A percentile compares a stretch with the other conserved stretches of the same genome.
These are phyloP conservation scores for Calyptommatus sinebrachiatus DNA, from an alignment of 2,113 vertebrate species.

Conservation along the genomic window DNA sequence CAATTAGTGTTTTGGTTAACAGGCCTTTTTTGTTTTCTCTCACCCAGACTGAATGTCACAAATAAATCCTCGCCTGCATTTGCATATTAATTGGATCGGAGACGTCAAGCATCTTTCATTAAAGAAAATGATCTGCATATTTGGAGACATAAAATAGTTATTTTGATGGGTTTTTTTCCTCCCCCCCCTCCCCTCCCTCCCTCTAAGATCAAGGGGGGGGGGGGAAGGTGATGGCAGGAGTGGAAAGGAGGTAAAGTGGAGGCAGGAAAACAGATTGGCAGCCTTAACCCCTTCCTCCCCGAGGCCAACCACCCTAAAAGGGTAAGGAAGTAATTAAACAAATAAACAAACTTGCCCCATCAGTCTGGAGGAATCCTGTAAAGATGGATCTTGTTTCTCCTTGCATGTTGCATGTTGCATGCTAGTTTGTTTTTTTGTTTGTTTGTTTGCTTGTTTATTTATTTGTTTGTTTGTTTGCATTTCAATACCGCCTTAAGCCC, in stretches of 20 bases:
- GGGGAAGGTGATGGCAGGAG: constrained; percentile 94
- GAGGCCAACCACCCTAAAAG: constrained; percentile 64
- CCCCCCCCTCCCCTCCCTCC: constrained; percentile 6
- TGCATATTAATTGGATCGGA: constrained; percentile 99
- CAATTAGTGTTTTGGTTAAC: constrained; percentile 99
- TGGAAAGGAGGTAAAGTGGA: constrained; percentile 87
- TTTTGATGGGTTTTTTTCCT: constrained; percentile 89
- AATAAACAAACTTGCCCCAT: constrained; percentile 40
- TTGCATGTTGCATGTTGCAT: not conserved
- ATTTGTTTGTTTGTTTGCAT: too few species aligned
- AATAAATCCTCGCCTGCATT: constrained; percentile 99
- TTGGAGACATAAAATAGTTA: constrained; percentile 99
- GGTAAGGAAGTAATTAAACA: constrained; percentile 58
- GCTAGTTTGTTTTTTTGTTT: too few species aligned
- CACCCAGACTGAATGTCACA: constrained; percentile 99
- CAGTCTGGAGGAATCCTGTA: not conserved
- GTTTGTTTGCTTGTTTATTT: too few species aligned
- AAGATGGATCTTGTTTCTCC: not conserved
- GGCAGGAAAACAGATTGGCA: constrained; percentile 65
- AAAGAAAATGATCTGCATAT: constrained; percentile 99
- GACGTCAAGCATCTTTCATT: constrained; percentile 99
- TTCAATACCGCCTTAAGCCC: too few species aligned
- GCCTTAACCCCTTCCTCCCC: constrained; percentile 72
- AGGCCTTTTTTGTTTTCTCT: constrained; percentile 99
- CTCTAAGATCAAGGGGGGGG: constrained; percentile 83